These are phyloP conservation scores for Patella pellucida DNA, from an alignment of 2,888 invertebrate species.

Conservation along the genomic window DNA sequence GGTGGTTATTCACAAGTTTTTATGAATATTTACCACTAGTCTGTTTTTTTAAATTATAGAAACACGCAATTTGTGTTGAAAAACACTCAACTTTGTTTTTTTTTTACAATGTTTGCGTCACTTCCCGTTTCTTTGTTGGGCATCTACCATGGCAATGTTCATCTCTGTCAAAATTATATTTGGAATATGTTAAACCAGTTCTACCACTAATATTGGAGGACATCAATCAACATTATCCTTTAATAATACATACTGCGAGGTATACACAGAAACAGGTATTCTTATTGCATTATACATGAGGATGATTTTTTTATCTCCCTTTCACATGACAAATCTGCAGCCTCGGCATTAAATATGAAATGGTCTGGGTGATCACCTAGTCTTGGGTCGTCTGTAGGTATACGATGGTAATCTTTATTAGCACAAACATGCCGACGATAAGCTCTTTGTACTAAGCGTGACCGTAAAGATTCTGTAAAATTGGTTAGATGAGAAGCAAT, in stretches of 20 bases:
- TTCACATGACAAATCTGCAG: constrained; percentile 37
- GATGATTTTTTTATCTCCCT: constrained; percentile 40
- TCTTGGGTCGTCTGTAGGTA: constrained; percentile 36
- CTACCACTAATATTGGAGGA: too few relatives aligned
- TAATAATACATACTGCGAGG: not conserved
- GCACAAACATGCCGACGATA: constrained; percentile 15
- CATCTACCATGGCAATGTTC: too few relatives aligned
- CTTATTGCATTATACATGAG: constrained; percentile 35
- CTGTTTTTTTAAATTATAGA: too few relatives aligned
- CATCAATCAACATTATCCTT: too few relatives aligned
- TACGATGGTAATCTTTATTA: constrained; percentile 34
- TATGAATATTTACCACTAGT: too few relatives aligned
- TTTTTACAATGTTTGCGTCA: not conserved
- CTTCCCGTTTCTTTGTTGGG: too few relatives aligned
- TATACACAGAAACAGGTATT: not conserved
- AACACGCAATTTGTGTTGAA: too few relatives aligned
- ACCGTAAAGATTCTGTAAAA: constrained; percentile 35
- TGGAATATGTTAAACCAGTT: too few relatives aligned
- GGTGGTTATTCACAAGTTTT: too few relatives aligned
- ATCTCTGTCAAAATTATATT: too few relatives aligned
- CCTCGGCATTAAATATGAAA: constrained; percentile 30
- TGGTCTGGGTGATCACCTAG: constrained; percentile 37
- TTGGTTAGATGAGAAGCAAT: constrained; percentile 39
- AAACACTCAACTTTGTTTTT: too few relatives aligned
- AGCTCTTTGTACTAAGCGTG: constrained; percentile 30